Evolutionary conservation across 2,113 vertebrate species (phyloP).

Genomic region (Orycteropus afer): DNA sequence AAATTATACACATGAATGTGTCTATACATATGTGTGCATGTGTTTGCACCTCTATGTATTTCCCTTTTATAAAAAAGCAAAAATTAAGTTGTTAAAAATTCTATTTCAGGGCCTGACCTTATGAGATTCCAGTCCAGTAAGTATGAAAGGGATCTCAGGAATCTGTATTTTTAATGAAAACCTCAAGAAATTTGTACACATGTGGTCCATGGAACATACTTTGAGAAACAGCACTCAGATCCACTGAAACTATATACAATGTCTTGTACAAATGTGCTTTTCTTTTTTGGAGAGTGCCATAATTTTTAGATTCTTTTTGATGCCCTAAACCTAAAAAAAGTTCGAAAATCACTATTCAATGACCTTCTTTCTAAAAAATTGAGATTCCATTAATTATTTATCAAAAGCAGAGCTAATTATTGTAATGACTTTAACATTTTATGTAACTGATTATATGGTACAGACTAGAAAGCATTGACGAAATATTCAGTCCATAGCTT

Average conservation of each 20-base stretch:
- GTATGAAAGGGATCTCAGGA: background rate
- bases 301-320: slow-evolving; percentile 36
- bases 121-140: background rate
- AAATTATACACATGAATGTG: background rate
- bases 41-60: no score
- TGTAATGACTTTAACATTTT: slow-evolving; percentile 12
- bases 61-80: background rate
- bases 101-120: background rate
- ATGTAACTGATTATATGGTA: background rate
- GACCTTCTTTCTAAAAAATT: background rate
- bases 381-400: background rate
- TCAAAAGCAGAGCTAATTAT: background rate
- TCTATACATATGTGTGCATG: background rate
- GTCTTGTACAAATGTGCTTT: background rate
- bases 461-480: background rate
- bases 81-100: background rate
- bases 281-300: background rate
- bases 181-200: slow-evolving; percentile 4
- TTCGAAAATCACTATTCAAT: background rate
- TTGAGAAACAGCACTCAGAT: slow-evolving; percentile 10
- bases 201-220: background rate
- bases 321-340: background rate
- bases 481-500: background rate
- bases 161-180: slow-evolving; percentile 28
- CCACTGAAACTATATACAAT: background rate